Evolutionary conservation across 2,888 invertebrate genomes (phyloP).

Genomic region (Tetramorium bicarinatum): DNA sequence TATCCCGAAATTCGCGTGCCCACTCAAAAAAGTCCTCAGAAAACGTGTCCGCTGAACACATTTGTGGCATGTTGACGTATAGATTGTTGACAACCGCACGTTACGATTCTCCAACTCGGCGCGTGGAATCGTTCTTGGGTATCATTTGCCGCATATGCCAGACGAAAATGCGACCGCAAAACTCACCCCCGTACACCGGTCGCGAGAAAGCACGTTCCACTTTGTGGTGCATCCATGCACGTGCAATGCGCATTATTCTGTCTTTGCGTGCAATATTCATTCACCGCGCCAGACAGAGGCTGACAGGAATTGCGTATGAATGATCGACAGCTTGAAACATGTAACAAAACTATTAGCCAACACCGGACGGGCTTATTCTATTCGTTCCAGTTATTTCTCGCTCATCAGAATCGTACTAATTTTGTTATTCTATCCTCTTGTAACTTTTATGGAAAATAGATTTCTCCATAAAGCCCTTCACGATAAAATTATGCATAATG

Average conservation of each 20-base stretch:
- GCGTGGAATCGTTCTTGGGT: slow-evolving; percentile 30
- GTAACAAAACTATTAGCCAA: slow-evolving; percentile 15
- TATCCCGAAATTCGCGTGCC: neutral
- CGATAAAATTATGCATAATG: neutral
- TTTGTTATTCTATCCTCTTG: neutral
- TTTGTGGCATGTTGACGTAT: slow-evolving; percentile 24
- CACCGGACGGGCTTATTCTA: neutral
- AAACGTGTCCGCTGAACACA: neutral
- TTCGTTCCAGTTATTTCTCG: neutral
- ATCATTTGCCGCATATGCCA: slow-evolving; percentile 69
- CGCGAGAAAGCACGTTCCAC: slow-evolving; percentile 68
- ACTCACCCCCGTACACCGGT: slow-evolving; percentile 46
- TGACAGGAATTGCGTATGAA: slow-evolving; percentile 37
- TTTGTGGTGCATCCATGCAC: slow-evolving; percentile 74
- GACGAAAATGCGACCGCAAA: slow-evolving; percentile 68
- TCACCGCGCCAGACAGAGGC: slow-evolving; percentile 55
- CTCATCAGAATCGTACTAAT: neutral
- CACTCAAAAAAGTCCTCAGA: neutral
- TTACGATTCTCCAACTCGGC: slow-evolving; percentile 20
- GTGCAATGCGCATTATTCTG: slow-evolving; percentile 72
- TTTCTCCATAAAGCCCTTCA: neutral
- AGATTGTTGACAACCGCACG: slow-evolving; percentile 19
- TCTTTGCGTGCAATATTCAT: slow-evolving; percentile 55
- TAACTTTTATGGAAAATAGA: neutral
- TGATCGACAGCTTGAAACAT: slow-evolving; percentile 22